Conservation (phyloP, 1,140 invertebrate genomes). For the Sinella curviseta region DNA sequence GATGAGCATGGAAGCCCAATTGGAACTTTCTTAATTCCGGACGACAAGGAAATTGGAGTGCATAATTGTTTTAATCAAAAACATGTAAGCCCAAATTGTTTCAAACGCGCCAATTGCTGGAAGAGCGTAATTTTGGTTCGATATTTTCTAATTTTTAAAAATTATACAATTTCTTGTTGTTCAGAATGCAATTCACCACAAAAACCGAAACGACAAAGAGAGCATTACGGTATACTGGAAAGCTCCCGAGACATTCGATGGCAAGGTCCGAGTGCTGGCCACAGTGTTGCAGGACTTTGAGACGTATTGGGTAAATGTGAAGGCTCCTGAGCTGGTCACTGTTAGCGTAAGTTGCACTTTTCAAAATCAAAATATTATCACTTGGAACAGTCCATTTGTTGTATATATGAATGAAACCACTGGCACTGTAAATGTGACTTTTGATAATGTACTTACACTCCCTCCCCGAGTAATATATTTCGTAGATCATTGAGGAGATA, state of each 20-base stretch:
- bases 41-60: not conserved
- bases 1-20: slow-evolving; percentile 24
- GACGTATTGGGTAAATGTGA: slow-evolving; percentile 23
- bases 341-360: slow-evolving; percentile 4
- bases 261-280: not conserved
- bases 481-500: not conserved
- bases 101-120: not conserved
- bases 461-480: not conserved
- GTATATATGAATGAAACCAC: not conserved
- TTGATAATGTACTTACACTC: not conserved
- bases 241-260: slow-evolving; percentile 5
- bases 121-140: not conserved
- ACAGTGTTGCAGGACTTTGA: slow-evolving; percentile 27
- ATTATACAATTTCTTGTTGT: not conserved
- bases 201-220: not conserved
- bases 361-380: not conserved
- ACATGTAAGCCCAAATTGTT: not conserved
- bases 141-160: not conserved
- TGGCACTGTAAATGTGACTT: not conserved
- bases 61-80: not conserved
- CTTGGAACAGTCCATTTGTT: not conserved
- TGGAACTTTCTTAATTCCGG: slow-evolving; percentile 19
- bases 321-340: not conserved
- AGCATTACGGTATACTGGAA: slow-evolving; percentile 8
- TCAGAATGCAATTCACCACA: slow-evolving; percentile 27